These are phyloP conservation scores for Nansenia antarctica DNA, from an alignment of 2,113 vertebrate species.

Conservation along the genomic window DNA sequence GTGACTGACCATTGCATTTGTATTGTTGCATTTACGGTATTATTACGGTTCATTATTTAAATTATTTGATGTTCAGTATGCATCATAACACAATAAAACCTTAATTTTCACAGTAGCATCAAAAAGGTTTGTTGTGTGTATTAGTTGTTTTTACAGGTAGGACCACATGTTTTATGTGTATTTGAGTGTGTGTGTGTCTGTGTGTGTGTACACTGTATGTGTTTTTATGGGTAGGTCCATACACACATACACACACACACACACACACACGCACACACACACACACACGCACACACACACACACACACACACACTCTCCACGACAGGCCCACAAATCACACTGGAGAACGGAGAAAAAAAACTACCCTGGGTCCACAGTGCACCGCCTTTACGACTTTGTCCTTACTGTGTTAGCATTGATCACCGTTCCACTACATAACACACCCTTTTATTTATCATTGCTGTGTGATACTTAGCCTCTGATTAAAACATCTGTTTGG, in stretches of 20 bases:
- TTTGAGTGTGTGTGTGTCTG: neutral
- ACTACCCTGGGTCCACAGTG: neutral
- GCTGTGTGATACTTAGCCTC: conserved; percentile 51
- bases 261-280: neutral
- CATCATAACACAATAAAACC: no score
- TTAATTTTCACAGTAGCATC: neutral
- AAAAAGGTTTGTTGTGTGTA: neutral
- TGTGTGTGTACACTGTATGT: neutral
- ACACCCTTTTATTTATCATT: conserved; percentile 54
- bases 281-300: conserved; percentile 11
- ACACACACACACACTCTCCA: conserved; percentile 28
- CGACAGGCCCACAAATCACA: neutral
- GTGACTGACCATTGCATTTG: no score
- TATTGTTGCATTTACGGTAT: no score
- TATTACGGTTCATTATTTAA: no score
- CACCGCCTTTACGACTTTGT: neutral
- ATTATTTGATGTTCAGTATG: no score
- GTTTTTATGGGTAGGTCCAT: neutral
- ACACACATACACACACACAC: neutral
- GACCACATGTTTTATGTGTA: neutral
- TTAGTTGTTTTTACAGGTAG: neutral
- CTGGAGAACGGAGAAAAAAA: neutral
- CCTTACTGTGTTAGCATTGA: conserved; percentile 33
- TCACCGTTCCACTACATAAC: conserved; percentile 52
- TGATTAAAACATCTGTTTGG: conserved; percentile 71